Conservation (phyloP, 2,797 vertebrate species). For the Florisuga fusca region DNA sequence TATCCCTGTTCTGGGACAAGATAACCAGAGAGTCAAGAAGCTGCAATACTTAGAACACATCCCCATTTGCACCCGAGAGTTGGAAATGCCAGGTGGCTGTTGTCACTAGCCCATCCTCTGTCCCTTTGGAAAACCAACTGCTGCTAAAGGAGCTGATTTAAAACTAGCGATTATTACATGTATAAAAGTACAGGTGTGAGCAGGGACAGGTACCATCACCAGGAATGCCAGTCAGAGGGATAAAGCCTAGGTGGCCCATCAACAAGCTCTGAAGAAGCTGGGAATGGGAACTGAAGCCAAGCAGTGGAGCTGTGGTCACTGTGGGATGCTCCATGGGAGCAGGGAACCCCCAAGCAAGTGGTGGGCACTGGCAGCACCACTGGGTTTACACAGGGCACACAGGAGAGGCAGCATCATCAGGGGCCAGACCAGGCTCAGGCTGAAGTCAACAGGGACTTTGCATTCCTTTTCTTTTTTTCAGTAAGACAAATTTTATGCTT, state of each 20-base stretch:
- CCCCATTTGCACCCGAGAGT: not conserved
- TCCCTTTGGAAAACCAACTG: not conserved
- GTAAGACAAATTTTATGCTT: not conserved
- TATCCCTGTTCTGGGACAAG: slow-evolving; percentile 28
- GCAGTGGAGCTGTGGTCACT: rapidly evolving
- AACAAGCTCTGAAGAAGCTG: not conserved
- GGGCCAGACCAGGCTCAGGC: not conserved
- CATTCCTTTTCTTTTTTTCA: not conserved
- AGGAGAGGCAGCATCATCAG: not conserved
- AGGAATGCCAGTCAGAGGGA: not conserved
- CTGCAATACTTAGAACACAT: not conserved
- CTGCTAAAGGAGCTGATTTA: not conserved
- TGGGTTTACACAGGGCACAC: rapidly evolving
- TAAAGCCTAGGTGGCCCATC: not conserved
- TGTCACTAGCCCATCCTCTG: not conserved
- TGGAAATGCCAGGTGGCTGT: slow-evolving; percentile 6
- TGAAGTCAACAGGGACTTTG: not conserved
- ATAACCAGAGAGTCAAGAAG: not conserved
- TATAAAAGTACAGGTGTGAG: not conserved
- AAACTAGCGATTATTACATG: not conserved
- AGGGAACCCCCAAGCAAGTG: not conserved
- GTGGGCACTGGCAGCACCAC: not conserved
- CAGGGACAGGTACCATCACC: not conserved
- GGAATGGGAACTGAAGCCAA: not conserved
- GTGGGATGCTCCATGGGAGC: not conserved